Conservation (phyloP, 2,113 vertebrate species). For the Malurus melanocephalus region DNA sequence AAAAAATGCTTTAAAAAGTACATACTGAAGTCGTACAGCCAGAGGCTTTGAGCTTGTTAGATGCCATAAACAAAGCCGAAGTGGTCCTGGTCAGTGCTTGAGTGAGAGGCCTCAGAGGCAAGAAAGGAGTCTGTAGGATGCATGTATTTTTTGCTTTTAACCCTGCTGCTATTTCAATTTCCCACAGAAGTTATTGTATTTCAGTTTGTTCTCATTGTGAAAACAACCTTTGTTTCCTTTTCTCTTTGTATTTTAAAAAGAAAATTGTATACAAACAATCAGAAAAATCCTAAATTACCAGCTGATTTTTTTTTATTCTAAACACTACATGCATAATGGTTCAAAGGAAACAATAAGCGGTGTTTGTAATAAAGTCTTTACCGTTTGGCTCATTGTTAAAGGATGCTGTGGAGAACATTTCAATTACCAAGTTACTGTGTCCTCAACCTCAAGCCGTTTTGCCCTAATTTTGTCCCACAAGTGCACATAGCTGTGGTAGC, state of each 20-base stretch:
- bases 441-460: background rate
- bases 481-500: background rate
- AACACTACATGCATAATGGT: background rate
- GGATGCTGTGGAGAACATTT: background rate
- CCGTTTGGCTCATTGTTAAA: background rate
- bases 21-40: background rate
- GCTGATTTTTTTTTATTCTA: constrained; percentile 18
- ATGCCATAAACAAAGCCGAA: constrained; percentile 9
- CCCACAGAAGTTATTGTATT: constrained; percentile 24
- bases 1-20: background rate
- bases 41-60: constrained; percentile 13
- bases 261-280: background rate
- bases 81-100: background rate
- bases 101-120: constrained; percentile 11
- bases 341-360: constrained; percentile 17
- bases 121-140: constrained; percentile 1
- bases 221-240: constrained; percentile 17
- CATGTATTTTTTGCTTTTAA: background rate
- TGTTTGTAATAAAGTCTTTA: constrained; percentile 2
- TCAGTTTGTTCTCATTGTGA: constrained; percentile 5
- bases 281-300: constrained; percentile 10
- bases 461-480: background rate
- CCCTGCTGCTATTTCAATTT: constrained; percentile 12
- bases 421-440: background rate
- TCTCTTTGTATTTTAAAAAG: constrained; percentile 2